Percentiles rank a stretch among this genome's conserved stretches.
phyloP scores from a whole-genome alignment of 2,797 vertebrate genomes.

The Graptemys geographica region DNA sequence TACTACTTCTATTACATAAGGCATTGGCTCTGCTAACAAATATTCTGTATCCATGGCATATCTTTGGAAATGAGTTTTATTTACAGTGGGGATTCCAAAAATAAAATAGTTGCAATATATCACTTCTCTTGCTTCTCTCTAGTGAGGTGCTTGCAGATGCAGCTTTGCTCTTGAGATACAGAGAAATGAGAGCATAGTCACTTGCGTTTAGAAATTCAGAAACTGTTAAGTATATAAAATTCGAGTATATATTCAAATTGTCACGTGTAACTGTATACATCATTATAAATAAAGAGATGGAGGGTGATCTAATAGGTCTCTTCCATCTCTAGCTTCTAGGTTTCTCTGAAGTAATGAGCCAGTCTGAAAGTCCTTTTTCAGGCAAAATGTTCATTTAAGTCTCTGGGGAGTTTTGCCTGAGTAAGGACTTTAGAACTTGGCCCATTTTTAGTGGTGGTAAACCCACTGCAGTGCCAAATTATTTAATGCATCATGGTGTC shows the following conservation, averaged over 20 bases:
- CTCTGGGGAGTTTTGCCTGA: not conserved
- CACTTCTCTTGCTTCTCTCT: constrained; percentile 61
- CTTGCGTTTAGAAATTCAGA: constrained; percentile 39
- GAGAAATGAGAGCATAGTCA: constrained; percentile 45
- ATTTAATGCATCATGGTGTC: not conserved
- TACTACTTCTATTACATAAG: constrained; percentile 80
- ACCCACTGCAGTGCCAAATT: constrained; percentile 13
- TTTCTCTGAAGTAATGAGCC: not conserved
- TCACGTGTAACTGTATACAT: not conserved
- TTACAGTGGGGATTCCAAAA: constrained; percentile 79
- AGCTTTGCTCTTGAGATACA: constrained; percentile 29
- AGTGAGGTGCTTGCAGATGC: constrained; percentile 65
- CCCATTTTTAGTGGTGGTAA: not conserved
- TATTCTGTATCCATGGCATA: constrained; percentile 75
- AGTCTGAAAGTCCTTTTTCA: fast-evolving
- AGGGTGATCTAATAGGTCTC: fast-evolving
- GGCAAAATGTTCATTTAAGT: constrained; percentile 3
- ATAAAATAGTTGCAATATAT: constrained; percentile 76
- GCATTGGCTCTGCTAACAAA: constrained; percentile 68
- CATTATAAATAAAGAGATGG: not conserved
- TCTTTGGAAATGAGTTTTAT: constrained; percentile 81
- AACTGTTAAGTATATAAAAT: not conserved
- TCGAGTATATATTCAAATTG: not conserved
- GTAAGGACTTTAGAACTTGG: not conserved
- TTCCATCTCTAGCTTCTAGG: not conserved